phyloP scores from a whole-genome alignment of 1,140 invertebrate genomes.

The Phymorhynchus buccinoides region DNA sequence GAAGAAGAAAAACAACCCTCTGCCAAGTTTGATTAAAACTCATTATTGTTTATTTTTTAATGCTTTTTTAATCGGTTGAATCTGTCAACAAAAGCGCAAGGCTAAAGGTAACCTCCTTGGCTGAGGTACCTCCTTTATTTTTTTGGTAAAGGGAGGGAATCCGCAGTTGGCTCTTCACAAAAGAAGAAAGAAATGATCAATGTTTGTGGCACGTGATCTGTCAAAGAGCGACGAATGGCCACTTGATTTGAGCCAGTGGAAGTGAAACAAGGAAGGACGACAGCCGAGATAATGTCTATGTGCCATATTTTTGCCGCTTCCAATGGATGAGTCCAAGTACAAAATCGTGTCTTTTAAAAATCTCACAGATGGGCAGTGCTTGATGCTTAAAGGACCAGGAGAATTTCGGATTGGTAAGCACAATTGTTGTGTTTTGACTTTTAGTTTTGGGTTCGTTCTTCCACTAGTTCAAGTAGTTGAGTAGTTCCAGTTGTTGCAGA shows the following conservation, averaged over 20 bases:
- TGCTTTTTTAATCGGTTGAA: no score
- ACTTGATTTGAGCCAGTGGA: background rate
- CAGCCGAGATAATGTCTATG: background rate
- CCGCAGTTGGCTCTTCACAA: background rate
- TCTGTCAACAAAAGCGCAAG: no score
- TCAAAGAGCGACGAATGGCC: constrained; percentile 1
- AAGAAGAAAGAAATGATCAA: background rate
- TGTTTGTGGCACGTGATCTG: constrained; percentile 34
- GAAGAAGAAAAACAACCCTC: no score
- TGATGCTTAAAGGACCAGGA: constrained; percentile 27
- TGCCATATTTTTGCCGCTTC: background rate
- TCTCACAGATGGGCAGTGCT: constrained; percentile 28
- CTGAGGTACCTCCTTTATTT: no score
- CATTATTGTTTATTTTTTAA: no score
- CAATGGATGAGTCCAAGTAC: constrained; percentile 31
- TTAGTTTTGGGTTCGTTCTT: no score
- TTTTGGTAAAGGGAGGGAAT: no score
- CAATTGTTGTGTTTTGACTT: background rate
- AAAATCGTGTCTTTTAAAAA: constrained; percentile 32
- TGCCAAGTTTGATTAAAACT: no score
- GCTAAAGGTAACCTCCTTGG: no score
- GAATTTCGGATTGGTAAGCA: constrained; percentile 34
- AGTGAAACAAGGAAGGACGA: background rate
- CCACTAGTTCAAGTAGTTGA: no score
- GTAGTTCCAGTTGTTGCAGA: background rate